phyloP scores from a whole-genome alignment of 2,888 invertebrate genomes.

The Ornithoptera priamus region DNA sequence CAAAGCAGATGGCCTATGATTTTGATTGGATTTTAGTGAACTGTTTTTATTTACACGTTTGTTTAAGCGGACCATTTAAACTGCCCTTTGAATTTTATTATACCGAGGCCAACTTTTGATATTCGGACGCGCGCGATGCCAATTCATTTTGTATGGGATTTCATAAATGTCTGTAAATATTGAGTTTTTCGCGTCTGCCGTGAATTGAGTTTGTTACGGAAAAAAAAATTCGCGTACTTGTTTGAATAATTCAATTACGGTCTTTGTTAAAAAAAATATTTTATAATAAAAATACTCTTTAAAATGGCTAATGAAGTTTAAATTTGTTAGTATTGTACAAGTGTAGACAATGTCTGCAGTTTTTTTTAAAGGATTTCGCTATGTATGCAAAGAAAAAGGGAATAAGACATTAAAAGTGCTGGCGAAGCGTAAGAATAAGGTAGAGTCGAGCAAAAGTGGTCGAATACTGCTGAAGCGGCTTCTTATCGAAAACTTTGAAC shows the following conservation, averaged over 20 bases:
- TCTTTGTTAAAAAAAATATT: background rate
- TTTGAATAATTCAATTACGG: conserved; percentile 1
- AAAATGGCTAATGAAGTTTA: background rate
- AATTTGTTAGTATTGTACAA: conserved; percentile 12
- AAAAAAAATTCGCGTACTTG: conserved; percentile 1
- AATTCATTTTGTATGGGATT: conserved; percentile 28
- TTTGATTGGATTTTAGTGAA: conserved; percentile 66
- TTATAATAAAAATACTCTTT: background rate
- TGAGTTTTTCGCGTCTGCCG: conserved; percentile 24
- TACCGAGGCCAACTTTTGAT: conserved; percentile 26
- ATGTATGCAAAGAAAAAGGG: conserved; percentile 51
- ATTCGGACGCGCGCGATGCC: conserved; percentile 23
- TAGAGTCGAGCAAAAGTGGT: conserved; percentile 60
- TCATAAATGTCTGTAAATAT: conserved; percentile 31
- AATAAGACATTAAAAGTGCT: conserved; percentile 77
- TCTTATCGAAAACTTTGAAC: conserved; percentile 70
- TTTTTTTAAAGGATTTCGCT: conserved; percentile 54
- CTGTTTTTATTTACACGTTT: conserved; percentile 44
- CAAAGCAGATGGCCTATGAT: conserved; percentile 51
- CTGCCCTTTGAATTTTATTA: conserved; percentile 25
- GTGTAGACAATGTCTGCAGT: conserved; percentile 38
- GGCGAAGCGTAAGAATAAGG: conserved; percentile 67
- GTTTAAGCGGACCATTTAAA: conserved; percentile 30
- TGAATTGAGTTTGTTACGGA: conserved; percentile 19
- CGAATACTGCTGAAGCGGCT: conserved; percentile 55